phyloP scores from a whole-genome alignment of 2,797 vertebrate genomes.

The Pelobates cultripes region DNA sequence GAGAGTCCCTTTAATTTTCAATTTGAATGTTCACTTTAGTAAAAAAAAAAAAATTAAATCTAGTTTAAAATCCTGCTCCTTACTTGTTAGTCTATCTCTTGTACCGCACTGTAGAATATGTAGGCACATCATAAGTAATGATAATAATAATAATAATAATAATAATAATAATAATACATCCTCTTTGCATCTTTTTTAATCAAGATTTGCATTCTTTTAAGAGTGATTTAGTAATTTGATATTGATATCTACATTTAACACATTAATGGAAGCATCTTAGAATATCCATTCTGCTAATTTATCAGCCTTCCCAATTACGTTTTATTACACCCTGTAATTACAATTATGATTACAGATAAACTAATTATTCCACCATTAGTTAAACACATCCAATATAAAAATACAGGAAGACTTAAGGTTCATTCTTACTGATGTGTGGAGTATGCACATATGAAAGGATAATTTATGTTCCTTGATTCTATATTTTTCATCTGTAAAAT shows the following conservation, averaged over 20 bases:
- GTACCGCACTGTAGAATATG: too few relatives aligned
- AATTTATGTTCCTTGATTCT: background rate
- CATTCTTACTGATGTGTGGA: background rate
- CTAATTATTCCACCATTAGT: constrained; percentile 79
- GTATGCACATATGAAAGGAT: background rate
- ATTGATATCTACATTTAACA: background rate
- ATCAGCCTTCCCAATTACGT: constrained; percentile 75
- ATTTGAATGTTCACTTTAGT: too few relatives aligned
- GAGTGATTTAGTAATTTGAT: background rate
- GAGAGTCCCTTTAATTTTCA: too few relatives aligned
- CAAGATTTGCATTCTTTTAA: too few relatives aligned
- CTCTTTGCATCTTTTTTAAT: background rate
- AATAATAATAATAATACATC: too few relatives aligned
- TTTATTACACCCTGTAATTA: constrained; percentile 78
- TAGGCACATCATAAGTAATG: too few relatives aligned
- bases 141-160: too few relatives aligned
- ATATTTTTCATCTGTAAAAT: constrained; percentile 20
- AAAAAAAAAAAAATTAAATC: too few relatives aligned
- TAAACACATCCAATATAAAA: constrained; percentile 60
- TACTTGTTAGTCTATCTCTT: too few relatives aligned
- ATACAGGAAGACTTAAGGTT: constrained; percentile 4
- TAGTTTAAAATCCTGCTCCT: too few relatives aligned
- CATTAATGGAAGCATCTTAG: constrained; percentile 7
- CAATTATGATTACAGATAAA: constrained; percentile 76
- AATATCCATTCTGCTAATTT: constrained; percentile 74